Evolutionary conservation across 1,140 invertebrate genomes (phyloP), one percentile per base, ranked within the genome.

Genomic region (Philaenus spumarius): DNA sequence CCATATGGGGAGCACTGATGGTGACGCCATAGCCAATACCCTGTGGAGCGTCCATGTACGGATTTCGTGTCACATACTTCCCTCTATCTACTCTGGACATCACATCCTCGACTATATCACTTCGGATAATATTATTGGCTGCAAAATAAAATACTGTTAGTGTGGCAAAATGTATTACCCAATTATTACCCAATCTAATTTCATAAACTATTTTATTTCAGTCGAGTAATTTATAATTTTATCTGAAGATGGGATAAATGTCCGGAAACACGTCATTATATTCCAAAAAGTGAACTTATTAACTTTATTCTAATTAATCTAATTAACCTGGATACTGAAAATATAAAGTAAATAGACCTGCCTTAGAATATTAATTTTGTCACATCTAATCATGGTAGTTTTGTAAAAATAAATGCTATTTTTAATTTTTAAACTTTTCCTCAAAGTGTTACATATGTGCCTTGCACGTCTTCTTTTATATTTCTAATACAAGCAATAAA

Each of bases 1-100:
- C 93, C 96, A 98, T 99, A 75, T 98, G 96, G 46, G 96, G 95
- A 55, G 95, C 96, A 80, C 91, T 95, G 54, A 98, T 98, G 1
- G 95, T 98, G 2, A 93, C 95, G 39, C 89, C 87, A 72, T 80
- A 92, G 39, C 90, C 90, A 67, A 94, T 94, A 34, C 82, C 79
- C 73, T 93, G 93, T 0, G 95, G 95, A 34, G 90, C 81, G 77
- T 97, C 95, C 68, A 87, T 80, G 67, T 97, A 98, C 1, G 93
- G 85, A 74, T 86, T 85, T 68, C 66, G 65, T 57, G 75, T 80
- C 58, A 80, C 82, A 75, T 90, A 96, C 65, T 90, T 78, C 61
- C 82, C 87, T 68, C 96, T 78, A 73, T 98, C 95, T 15, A 96
- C 88, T 24, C 79, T 72, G 51, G 77, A 67, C 95, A 98, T 97